These are phyloP conservation scores for Melinaea menophilus DNA, from an alignment of 2,888 invertebrate genomes.

Conservation along the genomic window DNA sequence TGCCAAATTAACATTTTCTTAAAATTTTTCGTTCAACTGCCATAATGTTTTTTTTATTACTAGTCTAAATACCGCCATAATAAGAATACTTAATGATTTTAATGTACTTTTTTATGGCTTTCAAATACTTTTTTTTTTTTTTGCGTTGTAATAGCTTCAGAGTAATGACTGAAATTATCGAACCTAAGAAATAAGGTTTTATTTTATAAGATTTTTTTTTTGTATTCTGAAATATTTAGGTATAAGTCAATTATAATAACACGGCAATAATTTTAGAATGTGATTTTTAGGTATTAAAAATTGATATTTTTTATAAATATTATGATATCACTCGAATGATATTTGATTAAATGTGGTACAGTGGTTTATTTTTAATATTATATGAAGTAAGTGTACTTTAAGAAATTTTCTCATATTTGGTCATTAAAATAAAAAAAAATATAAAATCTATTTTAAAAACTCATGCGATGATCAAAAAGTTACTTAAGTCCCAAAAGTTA, in stretches of 20 bases:
- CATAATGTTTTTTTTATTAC: constrained; percentile 2
- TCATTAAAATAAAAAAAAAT: no score
- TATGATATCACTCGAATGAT: background rate
- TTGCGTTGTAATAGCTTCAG: background rate
- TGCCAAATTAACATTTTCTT: constrained; percentile 4
- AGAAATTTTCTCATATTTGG: constrained; percentile 3
- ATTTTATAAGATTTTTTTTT: constrained; percentile 47
- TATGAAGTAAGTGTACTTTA: constrained; percentile 3
- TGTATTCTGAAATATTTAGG: constrained; percentile 40
- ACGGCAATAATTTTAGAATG: constrained; percentile 60
- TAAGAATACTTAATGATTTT: background rate
- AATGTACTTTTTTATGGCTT: background rate
- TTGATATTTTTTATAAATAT: constrained; percentile 23
- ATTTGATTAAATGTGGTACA: no score
- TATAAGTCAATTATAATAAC: constrained; percentile 55
- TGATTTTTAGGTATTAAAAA: constrained; percentile 44
- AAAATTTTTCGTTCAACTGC: background rate
- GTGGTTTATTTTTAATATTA: no score
- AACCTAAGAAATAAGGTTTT: constrained; percentile 44
- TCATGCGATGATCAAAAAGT: no score
- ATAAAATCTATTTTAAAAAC: no score
- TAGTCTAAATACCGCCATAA: background rate
- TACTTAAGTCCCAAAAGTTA: no score
- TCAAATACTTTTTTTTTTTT: background rate
- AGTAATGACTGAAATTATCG: constrained; percentile 43